Evolutionary conservation across 1,140 invertebrate genomes (phyloP).

Genomic region (Euwallacea fornicatus): DNA sequence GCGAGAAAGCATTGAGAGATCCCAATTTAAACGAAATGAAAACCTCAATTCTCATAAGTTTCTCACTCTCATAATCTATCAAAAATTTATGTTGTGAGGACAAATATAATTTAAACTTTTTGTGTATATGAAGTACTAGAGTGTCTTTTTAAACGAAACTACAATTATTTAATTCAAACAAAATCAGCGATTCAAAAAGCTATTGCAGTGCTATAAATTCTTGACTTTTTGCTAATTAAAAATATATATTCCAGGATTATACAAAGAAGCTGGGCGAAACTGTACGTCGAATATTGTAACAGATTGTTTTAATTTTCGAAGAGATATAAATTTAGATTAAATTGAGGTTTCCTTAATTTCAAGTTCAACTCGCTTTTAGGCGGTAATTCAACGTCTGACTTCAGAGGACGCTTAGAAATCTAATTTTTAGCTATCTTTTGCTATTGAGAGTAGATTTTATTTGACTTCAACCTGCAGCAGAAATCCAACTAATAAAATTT

Average conservation of each 20-base stretch:
- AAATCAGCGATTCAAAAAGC: constrained; percentile 16
- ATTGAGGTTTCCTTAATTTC: constrained; percentile 38
- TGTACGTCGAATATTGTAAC: constrained; percentile 43
- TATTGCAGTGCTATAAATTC: constrained; percentile 24
- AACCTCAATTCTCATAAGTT: too few species aligned
- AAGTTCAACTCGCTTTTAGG: constrained; percentile 32
- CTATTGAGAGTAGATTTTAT: constrained; percentile 7
- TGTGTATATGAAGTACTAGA: too few species aligned
- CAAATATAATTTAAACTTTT: too few species aligned
- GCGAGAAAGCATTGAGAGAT: too few species aligned
- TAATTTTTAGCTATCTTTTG: constrained; percentile 20
- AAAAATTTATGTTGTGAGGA: too few species aligned
- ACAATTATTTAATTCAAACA: too few species aligned
- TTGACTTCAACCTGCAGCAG: constrained; percentile 5
- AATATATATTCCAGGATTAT: constrained; percentile 31
- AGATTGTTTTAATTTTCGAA: constrained; percentile 45
- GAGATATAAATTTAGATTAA: constrained; percentile 42
- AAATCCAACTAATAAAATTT: too few species aligned
- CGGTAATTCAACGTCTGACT: constrained; percentile 25
- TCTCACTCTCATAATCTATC: too few species aligned
- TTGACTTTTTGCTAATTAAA: constrained; percentile 30
- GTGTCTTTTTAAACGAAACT: too few species aligned
- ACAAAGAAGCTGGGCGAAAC: constrained; percentile 33
- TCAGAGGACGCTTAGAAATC: constrained; percentile 17
- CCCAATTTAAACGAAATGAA: too few species aligned